Conservation (phyloP, 2,797 vertebrate genomes). For the Centropyge bicolor region DNA sequence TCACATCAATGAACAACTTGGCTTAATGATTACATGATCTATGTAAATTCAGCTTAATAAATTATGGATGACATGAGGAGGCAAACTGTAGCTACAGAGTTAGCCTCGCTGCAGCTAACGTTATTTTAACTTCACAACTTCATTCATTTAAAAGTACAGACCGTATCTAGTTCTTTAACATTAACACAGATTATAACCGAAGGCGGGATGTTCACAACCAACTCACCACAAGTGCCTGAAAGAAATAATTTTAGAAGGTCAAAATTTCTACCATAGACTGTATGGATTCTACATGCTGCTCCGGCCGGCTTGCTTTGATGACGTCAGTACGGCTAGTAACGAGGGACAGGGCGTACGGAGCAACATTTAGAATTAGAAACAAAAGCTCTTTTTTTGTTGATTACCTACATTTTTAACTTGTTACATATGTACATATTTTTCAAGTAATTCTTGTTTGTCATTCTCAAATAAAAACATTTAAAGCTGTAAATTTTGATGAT, state of each 20-base stretch:
- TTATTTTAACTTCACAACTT: neutral
- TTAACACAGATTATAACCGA: neutral
- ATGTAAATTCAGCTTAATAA: no score
- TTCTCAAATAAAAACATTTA: no score
- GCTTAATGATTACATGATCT: neutral
- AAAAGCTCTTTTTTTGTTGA: no score
- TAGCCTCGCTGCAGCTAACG: constrained; percentile 16
- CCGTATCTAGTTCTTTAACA: neutral
- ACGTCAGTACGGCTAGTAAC: constrained; percentile 67
- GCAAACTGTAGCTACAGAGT: neutral
- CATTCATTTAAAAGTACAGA: neutral
- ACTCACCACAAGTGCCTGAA: constrained; percentile 30
- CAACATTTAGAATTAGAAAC: neutral
- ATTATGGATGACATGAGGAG: neutral
- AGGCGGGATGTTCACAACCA: neutral
- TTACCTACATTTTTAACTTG: no score
- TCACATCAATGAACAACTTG: neutral
- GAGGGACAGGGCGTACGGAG: constrained; percentile 8
- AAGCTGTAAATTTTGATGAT: no score
- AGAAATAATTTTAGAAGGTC: constrained; percentile 70
- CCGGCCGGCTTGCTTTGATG: constrained; percentile 70
- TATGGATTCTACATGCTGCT: constrained; percentile 58
- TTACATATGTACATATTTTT: no score
- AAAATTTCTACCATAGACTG: constrained; percentile 30
- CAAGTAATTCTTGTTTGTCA: no score